Evolutionary conservation across 2,888 invertebrate genomes (phyloP).

Genomic region (Melieria picta): DNA sequence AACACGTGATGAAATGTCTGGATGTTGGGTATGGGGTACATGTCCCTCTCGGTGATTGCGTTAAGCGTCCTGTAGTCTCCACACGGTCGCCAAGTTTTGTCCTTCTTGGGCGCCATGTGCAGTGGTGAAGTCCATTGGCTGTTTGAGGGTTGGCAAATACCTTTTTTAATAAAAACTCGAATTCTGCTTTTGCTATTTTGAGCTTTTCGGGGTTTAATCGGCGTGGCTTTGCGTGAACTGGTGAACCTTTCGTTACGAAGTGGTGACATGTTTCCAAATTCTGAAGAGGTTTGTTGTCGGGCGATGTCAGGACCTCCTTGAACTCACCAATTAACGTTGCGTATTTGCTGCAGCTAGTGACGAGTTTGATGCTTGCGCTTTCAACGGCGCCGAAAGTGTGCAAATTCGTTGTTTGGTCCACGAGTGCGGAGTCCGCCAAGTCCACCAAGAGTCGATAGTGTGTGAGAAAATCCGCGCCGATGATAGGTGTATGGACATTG

Average conservation of each 20-base stretch:
- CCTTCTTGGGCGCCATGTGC: constrained; percentile 38
- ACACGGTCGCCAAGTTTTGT: constrained; percentile 35
- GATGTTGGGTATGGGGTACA: constrained; percentile 52
- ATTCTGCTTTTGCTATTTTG: constrained; percentile 34
- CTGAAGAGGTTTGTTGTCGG: constrained; percentile 17
- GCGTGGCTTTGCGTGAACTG: constrained; percentile 33
- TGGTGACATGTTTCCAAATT: constrained; percentile 32
- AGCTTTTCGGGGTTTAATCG: constrained; percentile 35
- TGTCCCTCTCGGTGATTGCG: constrained; percentile 52
- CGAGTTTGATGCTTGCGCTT: constrained; percentile 24
- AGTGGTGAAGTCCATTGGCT: constrained; percentile 40
- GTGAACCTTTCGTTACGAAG: constrained; percentile 36
- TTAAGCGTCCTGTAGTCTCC: constrained; percentile 36
- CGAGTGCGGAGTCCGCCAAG: constrained; percentile 25
- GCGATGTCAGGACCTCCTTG: constrained; percentile 23
- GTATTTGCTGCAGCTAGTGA: constrained; percentile 15
- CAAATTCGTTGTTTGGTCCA: constrained; percentile 35
- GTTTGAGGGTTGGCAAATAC: constrained; percentile 39
- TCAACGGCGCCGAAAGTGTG: not conserved
- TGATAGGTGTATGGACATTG: no score
- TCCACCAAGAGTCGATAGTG: constrained; percentile 37
- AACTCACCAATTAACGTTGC: constrained; percentile 9
- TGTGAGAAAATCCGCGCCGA: constrained; percentile 44
- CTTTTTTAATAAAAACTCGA: constrained; percentile 28
- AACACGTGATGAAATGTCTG: constrained; percentile 44